Percentiles rank a stretch among this genome's conserved stretches.
phyloP scores from a whole-genome alignment of 2,888 invertebrate genomes.

The Pammene aurita region DNA sequence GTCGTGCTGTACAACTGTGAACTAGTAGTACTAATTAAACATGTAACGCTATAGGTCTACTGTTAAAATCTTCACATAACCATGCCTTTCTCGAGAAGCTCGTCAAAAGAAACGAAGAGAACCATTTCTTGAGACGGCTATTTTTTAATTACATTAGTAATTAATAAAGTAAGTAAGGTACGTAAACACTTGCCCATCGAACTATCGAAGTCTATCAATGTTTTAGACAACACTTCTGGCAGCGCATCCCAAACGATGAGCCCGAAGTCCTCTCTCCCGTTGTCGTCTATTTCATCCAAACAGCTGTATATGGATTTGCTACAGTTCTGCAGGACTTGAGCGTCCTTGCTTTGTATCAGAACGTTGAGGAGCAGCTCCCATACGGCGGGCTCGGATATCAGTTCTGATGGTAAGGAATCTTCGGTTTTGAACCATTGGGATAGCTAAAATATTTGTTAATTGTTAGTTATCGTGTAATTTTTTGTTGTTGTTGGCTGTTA shows the following conservation, averaged over 20 bases:
- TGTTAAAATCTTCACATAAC: too few relatives aligned
- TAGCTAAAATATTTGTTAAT: constrained; percentile 53
- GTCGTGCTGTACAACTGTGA: too few relatives aligned
- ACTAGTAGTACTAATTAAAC: too few relatives aligned
- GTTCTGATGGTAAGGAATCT: constrained; percentile 65
- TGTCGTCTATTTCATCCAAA: constrained; percentile 61
- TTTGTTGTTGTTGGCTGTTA: too few relatives aligned
- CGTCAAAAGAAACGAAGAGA: too few relatives aligned
- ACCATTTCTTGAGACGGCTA: too few relatives aligned
- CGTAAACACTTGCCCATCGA: constrained; percentile 56
- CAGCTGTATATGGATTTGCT: constrained; percentile 61
- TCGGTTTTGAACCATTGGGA: constrained; percentile 73
- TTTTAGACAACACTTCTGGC: constrained; percentile 65
- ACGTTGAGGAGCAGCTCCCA: constrained; percentile 71
- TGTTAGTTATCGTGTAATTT: not conserved
- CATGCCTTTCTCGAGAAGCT: too few relatives aligned
- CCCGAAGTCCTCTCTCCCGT: constrained; percentile 59
- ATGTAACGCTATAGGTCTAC: too few relatives aligned
- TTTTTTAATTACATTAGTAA: too few relatives aligned
- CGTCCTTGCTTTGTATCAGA: constrained; percentile 58
- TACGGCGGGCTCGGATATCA: constrained; percentile 61
- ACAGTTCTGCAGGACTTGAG: constrained; percentile 58
- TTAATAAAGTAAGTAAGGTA: too few relatives aligned
- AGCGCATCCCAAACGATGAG: constrained; percentile 64
- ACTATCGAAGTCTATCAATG: constrained; percentile 61